phyloP scores from a whole-genome alignment of 2,888 invertebrate genomes.

The Linnaemya tessellans region DNA sequence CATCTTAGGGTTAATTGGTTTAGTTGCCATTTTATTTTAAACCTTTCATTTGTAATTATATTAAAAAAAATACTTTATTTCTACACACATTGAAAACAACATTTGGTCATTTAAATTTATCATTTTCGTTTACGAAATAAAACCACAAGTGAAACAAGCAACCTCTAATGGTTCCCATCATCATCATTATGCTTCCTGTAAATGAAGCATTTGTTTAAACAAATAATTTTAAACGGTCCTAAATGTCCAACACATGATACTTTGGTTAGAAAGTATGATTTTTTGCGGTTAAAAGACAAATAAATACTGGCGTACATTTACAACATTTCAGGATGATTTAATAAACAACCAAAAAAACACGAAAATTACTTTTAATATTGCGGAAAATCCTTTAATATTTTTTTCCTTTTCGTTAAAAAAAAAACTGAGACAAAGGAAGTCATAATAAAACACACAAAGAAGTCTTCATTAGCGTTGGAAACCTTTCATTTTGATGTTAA shows the following conservation, averaged over 20 bases:
- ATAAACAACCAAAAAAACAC: slow-evolving; percentile 54
- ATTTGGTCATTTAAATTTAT: slow-evolving; percentile 36
- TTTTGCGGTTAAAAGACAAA: slow-evolving; percentile 63
- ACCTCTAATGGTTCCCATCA: slow-evolving; percentile 30
- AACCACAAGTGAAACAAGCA: slow-evolving; percentile 57
- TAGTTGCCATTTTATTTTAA: neutral
- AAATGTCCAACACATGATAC: slow-evolving; percentile 68
- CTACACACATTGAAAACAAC: slow-evolving; percentile 3
- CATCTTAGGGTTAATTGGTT: neutral
- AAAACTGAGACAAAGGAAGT: slow-evolving; percentile 32
- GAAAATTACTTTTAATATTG: slow-evolving; percentile 64
- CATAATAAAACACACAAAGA: slow-evolving; percentile 32
- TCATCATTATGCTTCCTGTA: slow-evolving; percentile 37
- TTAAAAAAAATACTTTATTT: neutral
- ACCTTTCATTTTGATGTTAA: neutral
- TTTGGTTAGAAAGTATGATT: slow-evolving; percentile 13
- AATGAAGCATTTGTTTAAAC: slow-evolving; percentile 61
- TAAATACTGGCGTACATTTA: slow-evolving; percentile 14
- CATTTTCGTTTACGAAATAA: neutral
- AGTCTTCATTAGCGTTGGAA: slow-evolving; percentile 34
- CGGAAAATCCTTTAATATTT: slow-evolving; percentile 74
- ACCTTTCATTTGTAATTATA: neutral
- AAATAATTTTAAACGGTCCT: slow-evolving; percentile 67
- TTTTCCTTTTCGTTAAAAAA: slow-evolving; percentile 4
- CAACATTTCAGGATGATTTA: slow-evolving; percentile 63